These are phyloP conservation scores for Oriolus oriolus DNA, from an alignment of 2,113 vertebrate genomes.

Conservation along the genomic window DNA sequence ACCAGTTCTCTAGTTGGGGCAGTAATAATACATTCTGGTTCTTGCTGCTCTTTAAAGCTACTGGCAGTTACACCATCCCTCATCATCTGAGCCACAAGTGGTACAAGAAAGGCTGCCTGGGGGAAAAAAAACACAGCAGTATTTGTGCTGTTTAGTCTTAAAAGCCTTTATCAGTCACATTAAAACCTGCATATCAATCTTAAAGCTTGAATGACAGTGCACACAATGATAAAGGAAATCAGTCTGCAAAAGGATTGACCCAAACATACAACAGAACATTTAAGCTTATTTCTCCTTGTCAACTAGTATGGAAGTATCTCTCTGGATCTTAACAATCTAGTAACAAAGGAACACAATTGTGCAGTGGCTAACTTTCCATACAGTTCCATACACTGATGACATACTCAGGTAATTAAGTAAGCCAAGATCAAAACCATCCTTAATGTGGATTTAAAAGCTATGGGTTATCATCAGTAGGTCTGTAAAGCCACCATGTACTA, in stretches of 20 bases:
- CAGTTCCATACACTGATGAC: not conserved
- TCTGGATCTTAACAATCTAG: not conserved
- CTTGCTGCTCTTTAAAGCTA: conserved; percentile 83
- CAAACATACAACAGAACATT: not conserved
- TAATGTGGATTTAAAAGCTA: not conserved
- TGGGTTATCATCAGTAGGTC: not conserved
- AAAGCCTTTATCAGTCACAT: not conserved
- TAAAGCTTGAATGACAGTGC: not conserved
- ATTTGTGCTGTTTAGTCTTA: not conserved
- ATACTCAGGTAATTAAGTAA: not conserved
- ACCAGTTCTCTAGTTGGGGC: conserved; percentile 93
- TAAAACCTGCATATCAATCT: not conserved
- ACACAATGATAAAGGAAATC: not conserved
- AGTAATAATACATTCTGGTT: conserved; percentile 87
- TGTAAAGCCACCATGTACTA: not conserved
- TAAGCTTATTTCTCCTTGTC: not conserved
- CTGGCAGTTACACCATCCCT: conserved; percentile 79
- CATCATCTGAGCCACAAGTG: conserved; percentile 88
- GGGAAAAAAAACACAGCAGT: not conserved
- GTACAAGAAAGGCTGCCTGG: conserved; percentile 92
- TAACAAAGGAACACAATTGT: not conserved
- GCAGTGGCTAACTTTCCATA: not conserved
- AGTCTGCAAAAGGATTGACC: not conserved
- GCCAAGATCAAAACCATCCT: not conserved
- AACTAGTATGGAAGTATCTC: not conserved